Conservation (phyloP, 2,888 invertebrate species). For the Sarcophaga subvicina region DNA sequence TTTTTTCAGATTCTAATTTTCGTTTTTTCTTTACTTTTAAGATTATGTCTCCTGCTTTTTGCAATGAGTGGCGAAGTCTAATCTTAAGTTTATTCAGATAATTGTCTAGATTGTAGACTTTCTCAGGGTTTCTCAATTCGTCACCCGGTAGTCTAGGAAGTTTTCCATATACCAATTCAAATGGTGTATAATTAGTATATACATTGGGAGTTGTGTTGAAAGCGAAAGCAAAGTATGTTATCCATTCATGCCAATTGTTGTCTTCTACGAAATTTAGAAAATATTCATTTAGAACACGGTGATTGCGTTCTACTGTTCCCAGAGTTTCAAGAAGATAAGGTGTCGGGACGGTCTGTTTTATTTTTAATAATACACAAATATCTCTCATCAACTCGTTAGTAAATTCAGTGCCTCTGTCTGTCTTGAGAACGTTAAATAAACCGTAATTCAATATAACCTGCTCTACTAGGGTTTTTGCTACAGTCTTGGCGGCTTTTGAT, state of each 20-base stretch:
- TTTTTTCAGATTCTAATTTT: too few relatives aligned
- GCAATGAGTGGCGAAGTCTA: too few relatives aligned
- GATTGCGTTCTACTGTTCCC: conserved; percentile 47
- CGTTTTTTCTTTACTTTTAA: too few relatives aligned
- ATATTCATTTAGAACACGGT: conserved; percentile 47
- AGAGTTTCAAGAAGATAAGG: conserved; percentile 49
- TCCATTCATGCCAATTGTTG: conserved; percentile 47
- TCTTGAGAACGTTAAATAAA: conserved; percentile 27
- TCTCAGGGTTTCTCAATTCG: too few relatives aligned
- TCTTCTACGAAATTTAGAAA: conserved; percentile 19
- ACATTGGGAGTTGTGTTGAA: conserved; percentile 58
- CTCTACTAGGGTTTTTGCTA: conserved; percentile 49
- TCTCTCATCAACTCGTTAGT: conserved; percentile 38
- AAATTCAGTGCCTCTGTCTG: conserved; percentile 43
- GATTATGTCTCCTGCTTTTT: too few relatives aligned
- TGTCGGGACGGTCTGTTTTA: conserved; percentile 42
- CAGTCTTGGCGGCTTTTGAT: conserved; percentile 19
- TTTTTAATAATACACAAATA: conserved; percentile 43
- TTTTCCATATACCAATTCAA: too few relatives aligned
- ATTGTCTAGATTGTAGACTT: too few relatives aligned
- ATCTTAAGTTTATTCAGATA: too few relatives aligned
- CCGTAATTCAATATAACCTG: conserved; percentile 44
- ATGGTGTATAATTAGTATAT: conserved; percentile 20
- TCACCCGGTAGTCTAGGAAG: too few relatives aligned
- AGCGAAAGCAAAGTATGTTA: conserved; percentile 51